Evolutionary conservation across 2,797 vertebrate species (phyloP).

Genomic region (Erethizon dorsatum): DNA sequence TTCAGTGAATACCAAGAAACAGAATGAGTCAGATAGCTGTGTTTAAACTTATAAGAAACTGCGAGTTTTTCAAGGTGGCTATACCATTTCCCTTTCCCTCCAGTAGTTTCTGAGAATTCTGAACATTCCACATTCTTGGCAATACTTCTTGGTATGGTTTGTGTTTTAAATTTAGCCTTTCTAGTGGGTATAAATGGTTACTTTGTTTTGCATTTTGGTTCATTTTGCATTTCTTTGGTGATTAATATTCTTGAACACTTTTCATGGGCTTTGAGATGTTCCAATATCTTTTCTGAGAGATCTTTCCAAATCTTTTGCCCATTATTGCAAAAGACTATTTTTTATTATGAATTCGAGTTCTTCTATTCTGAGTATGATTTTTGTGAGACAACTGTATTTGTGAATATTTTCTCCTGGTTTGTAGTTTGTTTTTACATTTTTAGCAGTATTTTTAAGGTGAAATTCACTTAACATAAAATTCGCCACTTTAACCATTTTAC

Average conservation of each 20-base stretch:
- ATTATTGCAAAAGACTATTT: background rate
- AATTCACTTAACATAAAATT: background rate
- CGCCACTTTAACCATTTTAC: background rate
- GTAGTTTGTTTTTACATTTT: background rate
- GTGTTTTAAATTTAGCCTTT: background rate
- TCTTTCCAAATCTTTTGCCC: background rate
- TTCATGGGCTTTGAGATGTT: background rate
- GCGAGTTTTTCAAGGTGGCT: background rate
- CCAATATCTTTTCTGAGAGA: background rate
- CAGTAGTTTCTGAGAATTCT: background rate
- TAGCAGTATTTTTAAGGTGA: background rate
- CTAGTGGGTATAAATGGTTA: background rate
- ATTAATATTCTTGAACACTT: background rate
- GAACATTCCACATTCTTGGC: background rate
- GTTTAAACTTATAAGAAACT: background rate
- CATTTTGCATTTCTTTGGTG: conserved; percentile 31
- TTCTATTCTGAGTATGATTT: background rate
- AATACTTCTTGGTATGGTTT: background rate
- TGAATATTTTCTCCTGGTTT: background rate
- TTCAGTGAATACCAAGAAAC: background rate
- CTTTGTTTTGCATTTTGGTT: background rate
- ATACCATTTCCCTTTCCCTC: background rate
- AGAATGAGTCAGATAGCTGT: background rate
- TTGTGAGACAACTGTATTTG: background rate
- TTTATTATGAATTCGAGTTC: background rate